Evolutionary conservation across 2,888 invertebrate species (phyloP), one percentile per base, ranked within the genome.

Genomic region (Autographa gamma): DNA sequence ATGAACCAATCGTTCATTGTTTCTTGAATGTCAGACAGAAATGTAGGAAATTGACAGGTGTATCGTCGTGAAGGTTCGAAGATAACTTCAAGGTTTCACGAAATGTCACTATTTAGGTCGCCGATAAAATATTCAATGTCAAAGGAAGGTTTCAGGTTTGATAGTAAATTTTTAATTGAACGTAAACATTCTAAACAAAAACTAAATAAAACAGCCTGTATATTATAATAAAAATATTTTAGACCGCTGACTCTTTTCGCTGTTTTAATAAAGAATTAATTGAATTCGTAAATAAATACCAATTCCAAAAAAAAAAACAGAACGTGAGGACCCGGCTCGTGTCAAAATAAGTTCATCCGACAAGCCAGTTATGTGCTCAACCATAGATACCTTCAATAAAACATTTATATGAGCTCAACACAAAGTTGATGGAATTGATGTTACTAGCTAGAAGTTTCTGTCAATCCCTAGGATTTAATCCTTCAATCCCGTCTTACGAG

Each of bases 31-130:
- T 86, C 85, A 85, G 85, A 48, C 89, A 86, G 82, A 88, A 85
- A 78, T 83, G 79, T 77, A 91, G 94, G 93, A 93, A 93, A 89
- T 88, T 66, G 84, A 79, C 90, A 88, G 88, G 89, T 86, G 84
- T 84, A 76, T 73, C 79, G 60, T 63, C 66, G 52, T 71, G 87
- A 90, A 92, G 92, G 92, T 62, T 73, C n/a, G 34, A n/a, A 66
- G 78, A 78, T 82, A 83, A 71, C 71, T 68, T 18, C 80, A 84
- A 84, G 84, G 84, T 74, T 59, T 59, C 52, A 25, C 31, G 59
- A 59, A 65, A 60, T 70, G 68, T 64, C 61, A 67, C 54, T 58
- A 83, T 81, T 76, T 81, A 34, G 69, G 76, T 68, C 70, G 67
- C 56, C 69, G 80, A 82, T 82, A 82, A 79, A 32, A 43, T 60